Base-by-base conservation (phyloP, 1,140 invertebrate species). In the Drosophila ficusphila region DNA sequence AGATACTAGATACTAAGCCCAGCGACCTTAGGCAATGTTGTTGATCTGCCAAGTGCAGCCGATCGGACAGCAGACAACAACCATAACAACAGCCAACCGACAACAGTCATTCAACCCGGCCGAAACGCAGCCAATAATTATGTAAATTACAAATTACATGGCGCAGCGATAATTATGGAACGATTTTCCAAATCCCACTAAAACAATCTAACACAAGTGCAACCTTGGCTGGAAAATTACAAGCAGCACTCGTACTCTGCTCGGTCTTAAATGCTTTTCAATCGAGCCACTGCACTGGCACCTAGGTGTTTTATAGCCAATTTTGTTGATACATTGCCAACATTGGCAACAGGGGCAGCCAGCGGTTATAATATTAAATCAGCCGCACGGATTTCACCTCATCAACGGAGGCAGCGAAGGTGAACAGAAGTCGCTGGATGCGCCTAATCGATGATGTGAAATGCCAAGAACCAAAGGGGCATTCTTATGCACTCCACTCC, bases 371-470 rank as follows among this genome's bases (percentile, higher is more conserved):
- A 49, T 39, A 58, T 54, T 48, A 53, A 57, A 34, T 54, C 61
- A 76, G 51, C 51, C 52, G 56, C 71, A 57, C 74, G 52, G 82
- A 82, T 88, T 88, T 88, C 82, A 88, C 82, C 82, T 88, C 77
- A 88, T 88, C 82, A 88, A 88, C 62, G 62, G 82, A 88, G 18
- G 77, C 82, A 88, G 70, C 82, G 83, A 88, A 76, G 74, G 64
- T 76, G 74, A 76, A 76, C 74, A 76, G 48, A 76, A 76, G 64
- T 44, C 51, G 71, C 29, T 68, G 70, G 81, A 61, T 88, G 79
- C 74, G 88, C 78, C 82, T 75, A 85, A 82, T 82, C 82, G 82
- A 88, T 88, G 82, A 88, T 88, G 82, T 88, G 82, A 88, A 88
- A 88, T 88, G 52, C 58, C 52, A 79, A 64, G 57, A 69, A 49